Conservation (phyloP, 2,113 vertebrate species). For the Scatophagus argus region DNA sequence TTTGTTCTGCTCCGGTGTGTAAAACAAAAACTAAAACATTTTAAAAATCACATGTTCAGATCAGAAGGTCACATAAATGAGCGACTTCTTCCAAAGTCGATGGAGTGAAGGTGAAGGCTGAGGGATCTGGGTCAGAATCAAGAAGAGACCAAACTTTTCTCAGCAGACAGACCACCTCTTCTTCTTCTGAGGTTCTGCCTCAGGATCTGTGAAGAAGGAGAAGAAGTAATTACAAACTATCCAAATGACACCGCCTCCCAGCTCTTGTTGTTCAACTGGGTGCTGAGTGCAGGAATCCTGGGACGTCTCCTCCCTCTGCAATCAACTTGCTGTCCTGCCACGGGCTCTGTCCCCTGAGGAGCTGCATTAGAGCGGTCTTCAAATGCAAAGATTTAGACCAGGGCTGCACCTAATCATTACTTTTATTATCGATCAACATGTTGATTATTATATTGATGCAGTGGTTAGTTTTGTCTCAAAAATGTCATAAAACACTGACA, state of each 20-base stretch:
- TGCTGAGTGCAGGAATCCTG: constrained; percentile 37
- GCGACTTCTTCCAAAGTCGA: neutral
- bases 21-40: constrained; percentile 3
- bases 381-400: neutral
- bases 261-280: constrained; percentile 41
- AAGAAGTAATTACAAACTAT: constrained; percentile 79
- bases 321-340: constrained; percentile 28
- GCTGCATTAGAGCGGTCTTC: neutral
- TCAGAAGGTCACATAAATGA: neutral
- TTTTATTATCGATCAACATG: neutral
- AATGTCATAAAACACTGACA: no score
- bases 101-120: neutral
- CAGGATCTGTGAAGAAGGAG: constrained; percentile 64
- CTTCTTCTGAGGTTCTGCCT: constrained; percentile 32
- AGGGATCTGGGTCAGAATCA: neutral
- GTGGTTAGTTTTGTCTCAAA: no score
- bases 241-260: constrained; percentile 65
- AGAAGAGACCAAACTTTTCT: constrained; percentile 22
- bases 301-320: constrained; percentile 64
- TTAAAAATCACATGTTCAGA: constrained; percentile 36
- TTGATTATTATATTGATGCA: neutral
- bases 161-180: constrained; percentile 37
- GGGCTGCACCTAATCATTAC: neutral
- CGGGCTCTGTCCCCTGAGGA: neutral
- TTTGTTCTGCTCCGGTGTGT: constrained; percentile 9